phyloP scores from a whole-genome alignment of 1,140 invertebrate species.

The Dryas iulia region DNA sequence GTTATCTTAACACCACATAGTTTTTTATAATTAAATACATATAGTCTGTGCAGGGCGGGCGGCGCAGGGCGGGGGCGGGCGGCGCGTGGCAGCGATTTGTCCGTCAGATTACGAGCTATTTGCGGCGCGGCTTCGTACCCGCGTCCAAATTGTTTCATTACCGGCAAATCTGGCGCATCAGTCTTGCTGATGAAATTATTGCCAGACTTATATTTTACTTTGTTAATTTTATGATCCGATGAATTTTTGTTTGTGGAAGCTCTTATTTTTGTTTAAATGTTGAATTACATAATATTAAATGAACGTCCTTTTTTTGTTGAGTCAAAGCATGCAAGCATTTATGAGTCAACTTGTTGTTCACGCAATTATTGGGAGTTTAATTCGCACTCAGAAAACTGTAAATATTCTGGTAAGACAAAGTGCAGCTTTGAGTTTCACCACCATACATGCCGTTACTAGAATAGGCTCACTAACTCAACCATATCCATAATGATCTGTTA shows the following conservation, averaged over 20 bases:
- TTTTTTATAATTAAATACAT: slow-evolving; percentile 10
- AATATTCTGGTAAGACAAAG: too few relatives aligned
- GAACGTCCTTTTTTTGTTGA: too few relatives aligned
- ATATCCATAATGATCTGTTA: too few relatives aligned
- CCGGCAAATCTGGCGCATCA: slow-evolving; percentile 34
- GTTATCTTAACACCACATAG: not conserved
- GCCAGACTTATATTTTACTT: slow-evolving; percentile 9
- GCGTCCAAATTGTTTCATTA: slow-evolving; percentile 37
- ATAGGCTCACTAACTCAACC: too few relatives aligned
- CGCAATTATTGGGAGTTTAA: too few relatives aligned
- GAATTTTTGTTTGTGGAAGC: not conserved
- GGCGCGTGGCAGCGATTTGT: slow-evolving; percentile 35
- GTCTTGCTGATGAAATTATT: slow-evolving; percentile 17
- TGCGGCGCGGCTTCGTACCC: slow-evolving; percentile 16
- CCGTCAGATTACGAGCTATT: slow-evolving; percentile 37
- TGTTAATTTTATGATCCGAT: not conserved
- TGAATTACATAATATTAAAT: too few relatives aligned
- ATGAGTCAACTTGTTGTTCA: too few relatives aligned
- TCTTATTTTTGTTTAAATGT: not conserved
- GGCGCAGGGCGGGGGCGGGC: not conserved
- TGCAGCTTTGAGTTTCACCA: too few relatives aligned
- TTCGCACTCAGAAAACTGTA: too few relatives aligned
- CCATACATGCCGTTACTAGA: too few relatives aligned
- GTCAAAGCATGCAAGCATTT: too few relatives aligned
- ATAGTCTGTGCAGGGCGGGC: slow-evolving; percentile 5